Conservation (phyloP, 92 coral and sea anemone genomes). For the Virgularia gustaviana region DNA sequence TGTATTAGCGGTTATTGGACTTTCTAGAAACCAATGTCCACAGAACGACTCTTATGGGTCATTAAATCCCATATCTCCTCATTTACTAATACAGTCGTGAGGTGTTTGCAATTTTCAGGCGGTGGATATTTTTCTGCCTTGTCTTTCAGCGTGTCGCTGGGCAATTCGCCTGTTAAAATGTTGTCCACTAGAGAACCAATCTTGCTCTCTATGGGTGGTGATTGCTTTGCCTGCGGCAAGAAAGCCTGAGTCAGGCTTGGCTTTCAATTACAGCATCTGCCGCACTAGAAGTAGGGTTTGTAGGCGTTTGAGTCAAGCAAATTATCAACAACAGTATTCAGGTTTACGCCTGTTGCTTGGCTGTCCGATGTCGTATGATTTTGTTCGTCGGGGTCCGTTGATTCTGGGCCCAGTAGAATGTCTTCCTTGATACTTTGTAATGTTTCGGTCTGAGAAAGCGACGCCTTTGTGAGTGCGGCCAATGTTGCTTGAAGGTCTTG, state of each 20-base stretch:
- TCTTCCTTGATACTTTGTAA: conserved; percentile 42
- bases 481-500: conserved; percentile 25
- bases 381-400: neutral
- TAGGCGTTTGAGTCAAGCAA: conserved; percentile 54
- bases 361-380: neutral
- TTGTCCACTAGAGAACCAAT: conserved; percentile 43
- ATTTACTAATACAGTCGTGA: conserved; percentile 37
- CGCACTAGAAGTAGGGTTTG: neutral
- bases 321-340: conserved; percentile 32
- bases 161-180: conserved; percentile 41
- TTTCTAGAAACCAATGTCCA: conserved; percentile 51
- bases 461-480: conserved; percentile 23
- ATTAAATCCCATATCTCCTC: conserved; percentile 56
- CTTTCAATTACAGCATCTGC: conserved; percentile 18
- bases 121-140: conserved; percentile 52
- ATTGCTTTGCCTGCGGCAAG: conserved; percentile 35
- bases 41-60: conserved; percentile 27
- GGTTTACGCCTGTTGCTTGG: conserved; percentile 19
- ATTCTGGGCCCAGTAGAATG: conserved; percentile 3
- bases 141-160: conserved; percentile 44
- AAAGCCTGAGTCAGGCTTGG: conserved; percentile 60
- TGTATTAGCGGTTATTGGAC: conserved; percentile 52
- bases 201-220: conserved; percentile 45
- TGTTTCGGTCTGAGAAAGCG: conserved; percentile 32
- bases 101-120: conserved; percentile 41